These are phyloP conservation scores for Ectropis grisescens DNA, from an alignment of 1,140 invertebrate species.

Conservation along the genomic window DNA sequence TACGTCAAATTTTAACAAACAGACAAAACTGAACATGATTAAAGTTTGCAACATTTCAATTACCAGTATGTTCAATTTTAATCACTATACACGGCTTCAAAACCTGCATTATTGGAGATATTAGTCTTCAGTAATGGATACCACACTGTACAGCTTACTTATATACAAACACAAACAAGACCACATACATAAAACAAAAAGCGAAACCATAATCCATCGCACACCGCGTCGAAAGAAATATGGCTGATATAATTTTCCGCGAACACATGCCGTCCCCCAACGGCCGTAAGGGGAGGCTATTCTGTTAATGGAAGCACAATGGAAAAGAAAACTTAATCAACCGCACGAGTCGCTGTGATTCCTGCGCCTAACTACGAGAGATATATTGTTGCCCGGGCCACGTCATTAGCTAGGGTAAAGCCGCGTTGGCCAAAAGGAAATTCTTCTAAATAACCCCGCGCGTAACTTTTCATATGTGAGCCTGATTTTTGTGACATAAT, in stretches of 20 bases:
- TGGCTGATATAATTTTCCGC: constrained; percentile 51
- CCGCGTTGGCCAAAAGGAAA: constrained; percentile 29
- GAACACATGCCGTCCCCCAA: constrained; percentile 41
- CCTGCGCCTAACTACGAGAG: constrained; percentile 57
- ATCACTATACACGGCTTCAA: no score
- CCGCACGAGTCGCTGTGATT: constrained; percentile 55
- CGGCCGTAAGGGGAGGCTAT: constrained; percentile 47
- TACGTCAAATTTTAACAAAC: no score
- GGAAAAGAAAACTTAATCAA: constrained; percentile 65
- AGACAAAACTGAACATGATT: no score
- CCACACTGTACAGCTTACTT: no score
- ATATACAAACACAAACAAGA: no score
- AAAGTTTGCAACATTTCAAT: no score
- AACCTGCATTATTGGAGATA: no score
- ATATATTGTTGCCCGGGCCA: constrained; percentile 47
- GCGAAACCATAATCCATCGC: no score
- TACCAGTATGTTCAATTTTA: no score
- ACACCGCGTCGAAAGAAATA: constrained; percentile 40
- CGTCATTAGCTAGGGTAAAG: constrained; percentile 47
- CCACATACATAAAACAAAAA: no score
- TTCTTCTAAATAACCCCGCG: constrained; percentile 37
- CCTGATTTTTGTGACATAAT: constrained; percentile 29
- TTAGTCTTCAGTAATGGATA: no score
- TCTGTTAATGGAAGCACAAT: constrained; percentile 61
- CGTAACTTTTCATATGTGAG: constrained; percentile 48